Conservation (phyloP, 2,797 vertebrate species). For the Hozukius guyotensis region DNA sequence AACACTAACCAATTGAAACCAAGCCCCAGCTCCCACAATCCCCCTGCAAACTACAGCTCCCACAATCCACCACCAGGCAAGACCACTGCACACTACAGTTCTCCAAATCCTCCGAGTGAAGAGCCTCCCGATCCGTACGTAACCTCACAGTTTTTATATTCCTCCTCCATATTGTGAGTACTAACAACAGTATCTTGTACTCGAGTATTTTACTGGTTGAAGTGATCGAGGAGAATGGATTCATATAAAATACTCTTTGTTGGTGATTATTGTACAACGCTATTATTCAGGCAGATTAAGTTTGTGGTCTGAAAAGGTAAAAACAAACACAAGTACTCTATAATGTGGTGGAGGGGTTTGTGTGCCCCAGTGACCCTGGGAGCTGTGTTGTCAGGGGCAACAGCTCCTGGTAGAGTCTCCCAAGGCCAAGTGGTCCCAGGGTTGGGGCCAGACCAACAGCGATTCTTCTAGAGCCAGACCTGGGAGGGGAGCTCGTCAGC, state of each 20-base stretch:
- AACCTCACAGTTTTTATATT: background rate
- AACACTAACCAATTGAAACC: background rate
- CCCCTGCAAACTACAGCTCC: background rate
- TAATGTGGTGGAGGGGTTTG: too few species aligned
- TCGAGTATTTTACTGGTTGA: background rate
- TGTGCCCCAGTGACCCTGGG: too few species aligned
- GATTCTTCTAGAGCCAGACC: too few species aligned
- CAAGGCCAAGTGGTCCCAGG: too few species aligned
- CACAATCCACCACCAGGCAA: background rate
- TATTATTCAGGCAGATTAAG: background rate
- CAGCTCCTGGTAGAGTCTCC: too few species aligned
- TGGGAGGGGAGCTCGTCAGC: too few species aligned
- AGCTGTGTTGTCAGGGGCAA: too few species aligned
- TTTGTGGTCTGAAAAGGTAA: background rate
- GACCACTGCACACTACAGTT: constrained; percentile 50
- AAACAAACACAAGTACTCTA: background rate
- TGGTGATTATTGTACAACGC: background rate
- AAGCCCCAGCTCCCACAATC: background rate
- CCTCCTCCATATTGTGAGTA: background rate
- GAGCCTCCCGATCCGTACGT: constrained; percentile 62
- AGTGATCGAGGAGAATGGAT: too few species aligned
- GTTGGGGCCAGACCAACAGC: too few species aligned
- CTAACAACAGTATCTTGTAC: background rate
- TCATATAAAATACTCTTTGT: background rate
- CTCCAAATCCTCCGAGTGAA: constrained; percentile 61